Evolutionary conservation across 2,113 vertebrate species (phyloP).

Genomic region (Dromaius novaehollandiae): DNA sequence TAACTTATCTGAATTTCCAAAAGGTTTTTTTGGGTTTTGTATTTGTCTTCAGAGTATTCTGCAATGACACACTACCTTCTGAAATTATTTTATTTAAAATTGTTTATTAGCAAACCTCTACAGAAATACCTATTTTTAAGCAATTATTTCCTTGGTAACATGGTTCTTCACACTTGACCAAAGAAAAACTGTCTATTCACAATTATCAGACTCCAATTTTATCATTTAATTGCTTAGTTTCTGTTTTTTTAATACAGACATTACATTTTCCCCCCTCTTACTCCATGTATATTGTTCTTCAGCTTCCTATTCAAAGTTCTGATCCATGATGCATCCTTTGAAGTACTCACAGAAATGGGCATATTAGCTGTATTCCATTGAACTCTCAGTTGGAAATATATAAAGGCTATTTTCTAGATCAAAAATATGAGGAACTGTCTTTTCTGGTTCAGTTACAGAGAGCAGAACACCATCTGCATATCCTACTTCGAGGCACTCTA

Average conservation of each 20-base stretch:
- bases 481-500: background rate
- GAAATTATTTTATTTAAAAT: background rate
- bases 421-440: slow-evolving; percentile 9
- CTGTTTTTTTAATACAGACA: background rate
- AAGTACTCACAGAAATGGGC: background rate
- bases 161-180: background rate
- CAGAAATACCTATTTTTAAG: background rate
- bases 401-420: background rate
- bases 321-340: background rate
- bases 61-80: background rate
- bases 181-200: background rate
- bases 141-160: background rate
- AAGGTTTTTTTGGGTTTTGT: background rate
- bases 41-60: background rate
- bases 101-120: background rate
- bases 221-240: background rate
- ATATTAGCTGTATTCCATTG: background rate
- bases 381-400: background rate
- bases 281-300: background rate
- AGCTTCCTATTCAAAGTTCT: background rate
- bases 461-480: slow-evolving; percentile 16
- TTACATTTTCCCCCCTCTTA: background rate
- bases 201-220: background rate
- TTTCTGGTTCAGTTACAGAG: slow-evolving; percentile 20
- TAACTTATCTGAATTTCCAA: background rate